Base-by-base conservation (phyloP, 2,797 vertebrate genomes). In the Anisognathus igniventris region DNA sequence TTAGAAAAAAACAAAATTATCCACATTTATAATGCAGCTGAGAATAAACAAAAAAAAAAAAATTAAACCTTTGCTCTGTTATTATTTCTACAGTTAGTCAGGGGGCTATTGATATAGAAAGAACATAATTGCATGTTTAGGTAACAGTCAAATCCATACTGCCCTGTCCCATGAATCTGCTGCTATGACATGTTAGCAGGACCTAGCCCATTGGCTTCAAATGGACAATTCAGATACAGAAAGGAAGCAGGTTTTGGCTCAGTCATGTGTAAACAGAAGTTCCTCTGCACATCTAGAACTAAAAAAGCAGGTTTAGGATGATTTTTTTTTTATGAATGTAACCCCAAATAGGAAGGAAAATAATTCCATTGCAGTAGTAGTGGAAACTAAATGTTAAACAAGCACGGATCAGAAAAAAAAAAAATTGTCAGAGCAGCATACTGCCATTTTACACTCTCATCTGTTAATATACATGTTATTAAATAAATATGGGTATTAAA, bases 401-500 rank as follows among this genome's bases (percentile, higher is more conserved):
- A 70, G 14, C 14, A 5, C 61, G 79, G 16, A 82, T 85, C 68
- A 84, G 51, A 81, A 82, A 84, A 82, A 56, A 56, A 88, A 80
- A 71, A 27, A 57, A 35, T 24, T 62, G 51, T 77, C 92, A 88
- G 91, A 80, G 51, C 57, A 90, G 79, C 68, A 90, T 77, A 33
- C 84, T 91, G 76, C 57, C 75, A 89, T 95, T 95, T 96, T 96
- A 78, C 67, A 85, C 28, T 74, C 31, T 84, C 56, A 48, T 73
- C 60, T 85, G 58, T 62, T 95, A 81, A 84, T 75, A 74, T 45
- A 76, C 54, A 58, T 64, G 56, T 54, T 86, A 56, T 44, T 91
- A 76, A 80, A 76, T 75, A 85, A 92, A 75, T 86, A 61, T 27
- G 19, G 88, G 39, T 65, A 75, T 88, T 86, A 81, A 86, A 77